A percentile compares a stretch with the other conserved stretches of the same genome.
These are phyloP conservation scores for Episyrphus balteatus DNA, from an alignment of 1,140 invertebrate species.

Conservation along the genomic window DNA sequence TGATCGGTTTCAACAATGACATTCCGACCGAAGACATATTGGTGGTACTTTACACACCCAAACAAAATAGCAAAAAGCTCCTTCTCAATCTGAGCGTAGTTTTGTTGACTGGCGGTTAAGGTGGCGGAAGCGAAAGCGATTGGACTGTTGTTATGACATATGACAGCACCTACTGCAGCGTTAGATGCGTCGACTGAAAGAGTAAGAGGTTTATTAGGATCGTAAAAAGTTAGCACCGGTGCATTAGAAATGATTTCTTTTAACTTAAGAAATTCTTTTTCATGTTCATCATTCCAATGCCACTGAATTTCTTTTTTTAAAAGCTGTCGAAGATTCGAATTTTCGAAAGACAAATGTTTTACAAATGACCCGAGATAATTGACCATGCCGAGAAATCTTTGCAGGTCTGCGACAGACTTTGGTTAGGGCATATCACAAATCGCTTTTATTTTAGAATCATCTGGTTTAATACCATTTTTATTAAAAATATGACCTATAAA, in stretches of 20 bases:
- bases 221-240: conserved; percentile 26
- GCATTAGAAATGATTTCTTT: conserved; percentile 18
- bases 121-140: conserved; percentile 26
- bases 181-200: conserved; percentile 28
- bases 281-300: conserved; percentile 4
- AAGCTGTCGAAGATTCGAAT: conserved; percentile 11
- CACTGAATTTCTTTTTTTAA: conserved; percentile 6
- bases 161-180: conserved; percentile 21
- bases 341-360: conserved; percentile 18
- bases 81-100: conserved; percentile 39
- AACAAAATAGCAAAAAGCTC: conserved; percentile 35
- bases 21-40: conserved; percentile 21
- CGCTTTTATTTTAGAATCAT: conserved; percentile 15
- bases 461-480: conserved; percentile 11
- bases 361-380: conserved; percentile 22
- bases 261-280: conserved; percentile 11
- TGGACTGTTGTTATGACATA: conserved; percentile 26
- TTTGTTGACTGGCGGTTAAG: conserved; percentile 23
- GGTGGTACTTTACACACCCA: conserved; percentile 31
- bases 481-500: conserved; percentile 24
- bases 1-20: conserved; percentile 37
- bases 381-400: conserved; percentile 20
- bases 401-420: conserved; percentile 20
- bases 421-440: conserved; percentile 17
- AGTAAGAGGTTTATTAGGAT: conserved; percentile 15